Evolutionary conservation across 2,113 vertebrate genomes (phyloP).

Genomic region (Siniperca chuatsi): DNA sequence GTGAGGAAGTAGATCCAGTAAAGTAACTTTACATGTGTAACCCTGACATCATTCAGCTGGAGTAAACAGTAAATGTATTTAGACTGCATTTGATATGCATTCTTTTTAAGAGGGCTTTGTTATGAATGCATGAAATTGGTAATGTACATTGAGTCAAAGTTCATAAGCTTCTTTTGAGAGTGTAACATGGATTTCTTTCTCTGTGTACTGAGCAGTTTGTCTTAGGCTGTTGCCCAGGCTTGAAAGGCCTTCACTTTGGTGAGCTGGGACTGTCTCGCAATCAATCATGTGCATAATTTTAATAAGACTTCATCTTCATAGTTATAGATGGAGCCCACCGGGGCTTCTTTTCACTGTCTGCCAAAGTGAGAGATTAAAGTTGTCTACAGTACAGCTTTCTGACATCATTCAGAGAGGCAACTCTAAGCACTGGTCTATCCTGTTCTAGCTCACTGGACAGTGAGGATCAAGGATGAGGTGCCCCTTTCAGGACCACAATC

Average conservation of each 20-base stretch:
- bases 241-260: constrained; percentile 41
- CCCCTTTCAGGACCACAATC: constrained; percentile 59
- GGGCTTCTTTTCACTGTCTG: constrained; percentile 68
- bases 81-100: background rate
- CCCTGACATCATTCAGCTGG: background rate
- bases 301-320: constrained; percentile 71
- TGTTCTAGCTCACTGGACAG: constrained; percentile 73
- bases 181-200: background rate
- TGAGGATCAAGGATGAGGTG: constrained; percentile 69
- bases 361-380: constrained; percentile 72
- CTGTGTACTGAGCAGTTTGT: constrained; percentile 9
- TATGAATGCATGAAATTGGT: background rate
- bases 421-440: constrained; percentile 49
- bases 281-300: constrained; percentile 76
- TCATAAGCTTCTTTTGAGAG: background rate
- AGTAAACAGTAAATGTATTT: background rate
- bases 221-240: background rate
- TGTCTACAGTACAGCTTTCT: constrained; percentile 62
- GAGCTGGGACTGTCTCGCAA: constrained; percentile 51
- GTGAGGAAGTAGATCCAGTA: background rate
- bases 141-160: background rate
- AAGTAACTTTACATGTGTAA: background rate
- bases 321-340: constrained; percentile 53
- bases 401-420: constrained; percentile 63
- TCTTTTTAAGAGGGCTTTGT: background rate